A percentile compares a stretch with the other conserved stretches of the same genome.
phyloP scores from a whole-genome alignment of 2,113 vertebrate species.

The Upupa epops region DNA sequence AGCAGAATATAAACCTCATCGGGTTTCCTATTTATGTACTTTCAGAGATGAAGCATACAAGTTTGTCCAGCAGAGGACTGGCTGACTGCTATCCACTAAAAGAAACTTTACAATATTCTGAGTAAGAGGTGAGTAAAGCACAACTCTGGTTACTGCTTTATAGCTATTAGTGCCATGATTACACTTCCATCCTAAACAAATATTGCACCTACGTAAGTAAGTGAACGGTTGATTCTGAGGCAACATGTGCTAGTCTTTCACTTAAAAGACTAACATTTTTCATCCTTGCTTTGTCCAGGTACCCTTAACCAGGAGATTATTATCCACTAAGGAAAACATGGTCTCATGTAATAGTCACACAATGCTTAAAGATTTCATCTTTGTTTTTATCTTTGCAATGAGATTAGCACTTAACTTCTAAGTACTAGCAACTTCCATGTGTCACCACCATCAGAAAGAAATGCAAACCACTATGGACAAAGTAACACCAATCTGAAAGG shows the following conservation, averaged over 20 bases:
- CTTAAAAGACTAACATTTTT: neutral
- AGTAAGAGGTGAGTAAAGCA: neutral
- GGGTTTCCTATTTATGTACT: neutral
- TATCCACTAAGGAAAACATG: neutral
- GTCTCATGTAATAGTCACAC: neutral
- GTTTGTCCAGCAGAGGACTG: neutral
- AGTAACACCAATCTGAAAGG: neutral
- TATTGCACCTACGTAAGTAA: neutral
- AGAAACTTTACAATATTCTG: neutral
- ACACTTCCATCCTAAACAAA: neutral
- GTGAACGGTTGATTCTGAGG: neutral
- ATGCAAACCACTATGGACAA: neutral
- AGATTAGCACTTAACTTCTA: neutral
- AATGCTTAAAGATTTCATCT: neutral
- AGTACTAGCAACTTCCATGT: neutral
- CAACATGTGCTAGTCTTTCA: neutral
- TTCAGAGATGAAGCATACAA: neutral
- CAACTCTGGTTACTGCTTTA: neutral
- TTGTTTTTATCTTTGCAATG: neutral
- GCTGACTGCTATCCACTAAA: neutral
- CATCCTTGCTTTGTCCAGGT: neutral
- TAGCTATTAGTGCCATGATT: neutral
- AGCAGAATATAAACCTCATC: rapidly evolving
- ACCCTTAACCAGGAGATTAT: neutral
- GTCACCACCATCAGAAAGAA: neutral